Percentiles rank a stretch among this genome's conserved stretches.
phyloP scores from a whole-genome alignment of 2,797 vertebrate species.

The Bradypodion pumilum region DNA sequence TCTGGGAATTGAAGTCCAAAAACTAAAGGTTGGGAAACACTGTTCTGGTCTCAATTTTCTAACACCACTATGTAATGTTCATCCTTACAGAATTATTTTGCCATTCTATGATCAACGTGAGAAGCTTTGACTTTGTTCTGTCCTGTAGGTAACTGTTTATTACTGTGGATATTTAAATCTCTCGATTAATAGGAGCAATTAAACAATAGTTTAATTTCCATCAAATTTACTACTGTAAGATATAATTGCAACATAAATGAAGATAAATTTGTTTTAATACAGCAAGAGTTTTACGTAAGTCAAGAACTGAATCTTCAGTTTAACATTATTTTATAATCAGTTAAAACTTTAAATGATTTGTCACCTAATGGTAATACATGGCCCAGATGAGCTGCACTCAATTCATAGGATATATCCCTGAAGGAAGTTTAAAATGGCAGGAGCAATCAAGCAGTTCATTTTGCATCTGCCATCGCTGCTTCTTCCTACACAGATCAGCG shows the following conservation, averaged over 20 bases:
- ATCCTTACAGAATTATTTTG: not conserved
- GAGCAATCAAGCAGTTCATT: too few species aligned
- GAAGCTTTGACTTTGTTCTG: slow-evolving; percentile 70
- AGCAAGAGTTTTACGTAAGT: slow-evolving; percentile 47
- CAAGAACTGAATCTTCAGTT: slow-evolving; percentile 39
- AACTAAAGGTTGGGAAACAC: too few species aligned
- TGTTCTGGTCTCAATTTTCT: not conserved
- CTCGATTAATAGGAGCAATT: slow-evolving; percentile 85
- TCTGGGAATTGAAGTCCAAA: too few species aligned
- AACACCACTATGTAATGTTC: not conserved
- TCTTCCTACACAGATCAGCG: too few species aligned
- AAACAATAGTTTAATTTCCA: slow-evolving; percentile 84
- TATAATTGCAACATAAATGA: slow-evolving; percentile 74
- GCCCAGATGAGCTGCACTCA: not conserved
- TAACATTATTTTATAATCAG: slow-evolving; percentile 40
- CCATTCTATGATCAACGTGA: slow-evolving; percentile 26
- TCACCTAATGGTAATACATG: slow-evolving; percentile 8
- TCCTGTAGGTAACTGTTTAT: slow-evolving; percentile 89
- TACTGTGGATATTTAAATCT: slow-evolving; percentile 83
- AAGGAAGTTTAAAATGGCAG: too few species aligned
- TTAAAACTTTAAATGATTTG: slow-evolving; percentile 22
- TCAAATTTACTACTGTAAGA: slow-evolving; percentile 76
- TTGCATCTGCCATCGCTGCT: too few species aligned
- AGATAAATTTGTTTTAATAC: slow-evolving; percentile 75
- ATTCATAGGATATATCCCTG: not conserved